These are phyloP conservation scores for Spea bombifrons DNA, from an alignment of 2,113 vertebrate genomes.

Conservation along the genomic window DNA sequence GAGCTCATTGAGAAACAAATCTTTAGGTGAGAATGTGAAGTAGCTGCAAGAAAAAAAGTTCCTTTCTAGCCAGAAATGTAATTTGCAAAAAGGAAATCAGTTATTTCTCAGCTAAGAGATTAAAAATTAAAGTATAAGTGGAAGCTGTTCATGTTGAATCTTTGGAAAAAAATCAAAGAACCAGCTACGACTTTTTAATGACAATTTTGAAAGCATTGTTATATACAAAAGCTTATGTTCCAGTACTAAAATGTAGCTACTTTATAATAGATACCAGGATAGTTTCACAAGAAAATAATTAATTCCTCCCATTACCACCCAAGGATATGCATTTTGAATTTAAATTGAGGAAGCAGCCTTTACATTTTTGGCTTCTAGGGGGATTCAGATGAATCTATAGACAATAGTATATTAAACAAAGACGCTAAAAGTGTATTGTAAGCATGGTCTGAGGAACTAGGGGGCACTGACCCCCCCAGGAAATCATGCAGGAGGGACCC, in stretches of 20 bases:
- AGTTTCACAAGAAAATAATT: neutral
- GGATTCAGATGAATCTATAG: neutral
- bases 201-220: neutral
- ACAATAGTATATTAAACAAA: neutral
- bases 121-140: constrained; percentile 6
- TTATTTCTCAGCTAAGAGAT: constrained; percentile 25
- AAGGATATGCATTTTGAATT: neutral
- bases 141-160: neutral
- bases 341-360: neutral
- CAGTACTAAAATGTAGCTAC: neutral
- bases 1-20: constrained; percentile 20
- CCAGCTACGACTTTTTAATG: neutral
- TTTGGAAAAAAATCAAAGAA: neutral
- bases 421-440: neutral
- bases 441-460: too few species aligned
- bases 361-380: neutral
- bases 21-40: neutral
- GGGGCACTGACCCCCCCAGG: too few species aligned
- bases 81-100: neutral
- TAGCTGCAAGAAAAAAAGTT: neutral
- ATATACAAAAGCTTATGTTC: constrained; percentile 4
- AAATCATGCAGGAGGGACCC: too few species aligned
- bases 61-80: constrained; percentile 23
- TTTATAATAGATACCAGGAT: neutral
- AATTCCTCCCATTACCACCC: neutral